Conservation (phyloP, 2,797 vertebrate genomes). For the Acanthis flammea region DNA sequence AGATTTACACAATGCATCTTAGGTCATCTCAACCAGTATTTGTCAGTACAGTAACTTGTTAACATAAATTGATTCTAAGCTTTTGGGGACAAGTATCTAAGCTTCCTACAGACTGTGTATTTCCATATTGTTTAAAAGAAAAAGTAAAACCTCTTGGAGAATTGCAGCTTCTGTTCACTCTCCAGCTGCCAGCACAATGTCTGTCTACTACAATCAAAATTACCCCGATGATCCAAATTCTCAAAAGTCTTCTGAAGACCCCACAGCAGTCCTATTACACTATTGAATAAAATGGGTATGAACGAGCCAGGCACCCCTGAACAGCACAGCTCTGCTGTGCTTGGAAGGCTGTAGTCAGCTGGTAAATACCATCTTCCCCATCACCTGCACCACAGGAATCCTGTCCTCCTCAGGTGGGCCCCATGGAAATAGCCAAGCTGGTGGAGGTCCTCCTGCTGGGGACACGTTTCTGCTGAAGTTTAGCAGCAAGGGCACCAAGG, state of each 20-base stretch:
- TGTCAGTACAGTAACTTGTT: not conserved
- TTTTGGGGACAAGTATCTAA: not conserved
- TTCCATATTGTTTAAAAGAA: not conserved
- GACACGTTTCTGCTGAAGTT: not conserved
- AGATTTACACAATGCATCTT: not conserved
- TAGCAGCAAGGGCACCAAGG: not conserved
- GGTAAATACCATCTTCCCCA: not conserved
- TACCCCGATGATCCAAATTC: not conserved
- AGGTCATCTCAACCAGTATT: not conserved
- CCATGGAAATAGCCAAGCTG: not conserved
- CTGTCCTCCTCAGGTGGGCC: not conserved
- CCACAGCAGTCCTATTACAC: not conserved
- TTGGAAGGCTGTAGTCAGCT: fast-evolving
- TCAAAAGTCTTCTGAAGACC: not conserved
- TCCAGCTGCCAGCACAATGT: not conserved
- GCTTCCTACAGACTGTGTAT: not conserved
- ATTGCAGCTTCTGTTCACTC: not conserved
- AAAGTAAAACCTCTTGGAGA: not conserved
- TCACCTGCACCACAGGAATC: fast-evolving
- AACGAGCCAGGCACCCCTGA: not conserved
- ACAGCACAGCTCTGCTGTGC: fast-evolving
- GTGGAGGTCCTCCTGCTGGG: not conserved
- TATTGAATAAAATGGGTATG: not conserved
- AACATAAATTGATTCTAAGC: not conserved
- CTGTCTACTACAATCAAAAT: not conserved